These are phyloP conservation scores for Conomelus anceps DNA, from an alignment of 2,888 invertebrate species.

Conservation along the genomic window DNA sequence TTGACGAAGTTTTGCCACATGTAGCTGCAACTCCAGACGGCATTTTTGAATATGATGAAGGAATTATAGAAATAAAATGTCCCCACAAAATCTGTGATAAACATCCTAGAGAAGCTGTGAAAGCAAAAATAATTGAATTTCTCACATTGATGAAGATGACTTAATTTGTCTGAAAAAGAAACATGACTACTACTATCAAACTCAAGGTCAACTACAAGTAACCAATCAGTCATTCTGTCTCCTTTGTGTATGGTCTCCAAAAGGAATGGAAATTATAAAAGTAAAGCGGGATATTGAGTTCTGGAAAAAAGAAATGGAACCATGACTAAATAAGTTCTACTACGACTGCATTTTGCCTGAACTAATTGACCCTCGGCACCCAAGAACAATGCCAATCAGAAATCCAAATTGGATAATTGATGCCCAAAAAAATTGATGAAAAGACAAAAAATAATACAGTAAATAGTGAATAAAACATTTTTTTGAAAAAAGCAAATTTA, in stretches of 20 bases:
- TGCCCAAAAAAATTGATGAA: neutral
- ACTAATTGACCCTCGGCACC: constrained; percentile 6
- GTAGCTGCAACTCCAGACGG: constrained; percentile 14
- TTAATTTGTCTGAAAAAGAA: neutral
- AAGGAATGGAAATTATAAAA: constrained; percentile 6
- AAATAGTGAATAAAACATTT: too few species aligned
- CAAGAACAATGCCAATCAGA: neutral
- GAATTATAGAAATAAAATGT: constrained; percentile 10
- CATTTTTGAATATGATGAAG: neutral
- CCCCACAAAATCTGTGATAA: neutral
- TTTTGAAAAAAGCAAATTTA: too few species aligned
- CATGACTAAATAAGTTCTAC: neutral
- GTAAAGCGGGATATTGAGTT: constrained; percentile 1
- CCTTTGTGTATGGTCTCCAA: constrained; percentile 3
- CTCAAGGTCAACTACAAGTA: constrained; percentile 7
- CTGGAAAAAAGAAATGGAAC: constrained; percentile 9
- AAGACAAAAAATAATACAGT: too few species aligned
- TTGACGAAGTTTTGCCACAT: neutral
- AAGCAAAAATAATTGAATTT: neutral
- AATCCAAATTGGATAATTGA: neutral
- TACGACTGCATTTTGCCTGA: constrained; percentile 5
- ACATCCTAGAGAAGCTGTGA: neutral
- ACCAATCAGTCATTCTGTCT: neutral
- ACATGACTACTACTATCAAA: constrained; percentile 4
- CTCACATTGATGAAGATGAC: neutral